These are phyloP conservation scores for Alsophila aescularia DNA, from an alignment of 2,888 invertebrate genomes.

Conservation along the genomic window DNA sequence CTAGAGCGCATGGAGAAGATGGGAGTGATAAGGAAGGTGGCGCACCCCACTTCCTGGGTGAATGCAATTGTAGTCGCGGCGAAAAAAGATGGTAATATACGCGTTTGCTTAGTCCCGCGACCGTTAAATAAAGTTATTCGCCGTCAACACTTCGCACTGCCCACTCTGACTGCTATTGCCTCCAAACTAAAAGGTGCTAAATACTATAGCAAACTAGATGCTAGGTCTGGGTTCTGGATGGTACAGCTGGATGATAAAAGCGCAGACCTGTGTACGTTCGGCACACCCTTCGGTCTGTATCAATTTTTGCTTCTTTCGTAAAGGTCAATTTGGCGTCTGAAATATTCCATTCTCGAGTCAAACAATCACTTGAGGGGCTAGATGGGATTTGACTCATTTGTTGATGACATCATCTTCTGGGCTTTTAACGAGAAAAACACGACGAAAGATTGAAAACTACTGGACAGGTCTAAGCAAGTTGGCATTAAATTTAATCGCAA, in stretches of 20 bases:
- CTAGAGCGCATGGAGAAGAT: too few relatives aligned
- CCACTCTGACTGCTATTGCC: too few relatives aligned
- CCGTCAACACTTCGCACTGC: too few relatives aligned
- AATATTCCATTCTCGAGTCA: conserved; percentile 18
- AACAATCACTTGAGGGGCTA: conserved; percentile 23
- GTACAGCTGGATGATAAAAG: conserved; percentile 8
- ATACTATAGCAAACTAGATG: not conserved
- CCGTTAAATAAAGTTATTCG: too few relatives aligned
- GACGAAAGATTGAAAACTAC: not conserved
- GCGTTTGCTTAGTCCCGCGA: too few relatives aligned
- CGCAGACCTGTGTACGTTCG: conserved; percentile 15
- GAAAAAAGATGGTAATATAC: too few relatives aligned
- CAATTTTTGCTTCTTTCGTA: too few relatives aligned
- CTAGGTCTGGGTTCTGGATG: not conserved
- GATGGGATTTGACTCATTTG: conserved; percentile 24
- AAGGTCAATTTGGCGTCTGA: not conserved
- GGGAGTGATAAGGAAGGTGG: too few relatives aligned
- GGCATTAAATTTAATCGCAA: conserved; percentile 28
- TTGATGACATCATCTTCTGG: conserved; percentile 1
- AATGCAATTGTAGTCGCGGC: too few relatives aligned
- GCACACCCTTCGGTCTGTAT: conserved; percentile 3
- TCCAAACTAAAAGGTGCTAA: too few relatives aligned
- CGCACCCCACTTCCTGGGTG: too few relatives aligned
- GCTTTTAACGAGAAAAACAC: not conserved
- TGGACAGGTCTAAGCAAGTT: conserved; percentile 15